Evolutionary conservation across 1,140 invertebrate species (phyloP), one percentile per base, ranked within the genome.

Genomic region (Magallana ariakensis): DNA sequence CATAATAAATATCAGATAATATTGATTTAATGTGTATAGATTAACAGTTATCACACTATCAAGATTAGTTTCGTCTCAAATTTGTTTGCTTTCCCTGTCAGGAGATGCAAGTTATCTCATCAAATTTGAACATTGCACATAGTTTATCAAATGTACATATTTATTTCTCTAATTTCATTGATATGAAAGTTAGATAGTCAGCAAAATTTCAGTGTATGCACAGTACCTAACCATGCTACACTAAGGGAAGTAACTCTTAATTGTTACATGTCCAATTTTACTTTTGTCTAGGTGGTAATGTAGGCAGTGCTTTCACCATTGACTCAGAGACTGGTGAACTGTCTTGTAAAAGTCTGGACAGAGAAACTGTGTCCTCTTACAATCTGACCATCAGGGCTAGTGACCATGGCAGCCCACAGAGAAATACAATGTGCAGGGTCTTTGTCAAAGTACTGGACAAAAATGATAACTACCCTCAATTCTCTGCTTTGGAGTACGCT

Each of bases 371-470:
- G 10, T 93, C 96, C 0, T 96, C 96, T 85, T 99, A 99, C 94
- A 95, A 96, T 70, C 94, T 99, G 66, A 97, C 97, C 1, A 96
- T 99, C 60, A 96, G 96, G 1, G 98, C 97, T 9, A 98, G 56
- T 2, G 94, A 94, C 88, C 85, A 87, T 33, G 93, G 93, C 0
- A 62, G 33, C 1, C 62, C 66, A 22, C 83, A 87, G 22, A 82
- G 53, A 9, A 66, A 83, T 10, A 88, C 88, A 5, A 83, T 70
- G 58, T 87, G 88, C 55, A 33, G 22, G 1, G 90, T 92, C 1
- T 53, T 84, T 10, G 81, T 93, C 66, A 90, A 80, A 5, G 92
- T 93, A 19, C 53, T 89, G 13, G 92, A 93, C 85, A 87, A 90
- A 62, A 93, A 93, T 85, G 92, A 93, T 85, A 93, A 93, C 58